Percentiles rank a stretch among this genome's conserved stretches.
Evolutionary conservation across 30 jellyfish, hydroid and myxozoan genomes (phyloP).

Genomic region (Pseudorhiza aurosa): DNA sequence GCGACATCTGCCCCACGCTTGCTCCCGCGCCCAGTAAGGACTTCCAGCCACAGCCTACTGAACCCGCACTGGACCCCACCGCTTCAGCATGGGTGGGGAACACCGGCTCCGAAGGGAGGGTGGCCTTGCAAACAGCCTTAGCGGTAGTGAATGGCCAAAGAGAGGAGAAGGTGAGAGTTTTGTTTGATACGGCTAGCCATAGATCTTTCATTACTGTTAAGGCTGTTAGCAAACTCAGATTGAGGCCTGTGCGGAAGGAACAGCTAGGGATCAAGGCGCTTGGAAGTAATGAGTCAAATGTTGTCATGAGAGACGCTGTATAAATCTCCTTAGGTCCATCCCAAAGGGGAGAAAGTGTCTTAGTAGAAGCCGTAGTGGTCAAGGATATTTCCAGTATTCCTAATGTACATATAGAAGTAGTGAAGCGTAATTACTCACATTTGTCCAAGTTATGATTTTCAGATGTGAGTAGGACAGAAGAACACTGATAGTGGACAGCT

Average conservation of each 20-base stretch:
- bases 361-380: too few species aligned
- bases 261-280: slow-evolving; percentile 30
- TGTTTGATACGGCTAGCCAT: slow-evolving; percentile 59
- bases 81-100: slow-evolving; percentile 52
- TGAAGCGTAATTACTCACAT: too few species aligned
- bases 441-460: slow-evolving; percentile 31
- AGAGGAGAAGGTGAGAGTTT: slow-evolving; percentile 53
- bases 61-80: slow-evolving; percentile 42
- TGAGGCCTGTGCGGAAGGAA: slow-evolving; percentile 68
- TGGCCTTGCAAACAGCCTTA: slow-evolving; percentile 74
- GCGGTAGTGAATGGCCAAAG: slow-evolving; percentile 53
- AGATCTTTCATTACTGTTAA: slow-evolving; percentile 60
- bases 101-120: slow-evolving; percentile 62
- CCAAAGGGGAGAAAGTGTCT: too few species aligned
- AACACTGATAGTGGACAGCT: slow-evolving; percentile 37
- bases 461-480: slow-evolving; percentile 42
- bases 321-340: slow-evolving; percentile 5
- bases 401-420: too few species aligned
- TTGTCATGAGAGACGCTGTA: slow-evolving; percentile 47
- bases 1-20: background rate
- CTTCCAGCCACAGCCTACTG: slow-evolving; percentile 36
- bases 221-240: slow-evolving; percentile 52
- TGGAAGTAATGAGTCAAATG: slow-evolving; percentile 53
- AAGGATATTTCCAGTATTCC: too few species aligned
- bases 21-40: slow-evolving; percentile 21